Conservation (phyloP, 2,797 vertebrate species). For the Phaenicophaeus curvirostris region DNA sequence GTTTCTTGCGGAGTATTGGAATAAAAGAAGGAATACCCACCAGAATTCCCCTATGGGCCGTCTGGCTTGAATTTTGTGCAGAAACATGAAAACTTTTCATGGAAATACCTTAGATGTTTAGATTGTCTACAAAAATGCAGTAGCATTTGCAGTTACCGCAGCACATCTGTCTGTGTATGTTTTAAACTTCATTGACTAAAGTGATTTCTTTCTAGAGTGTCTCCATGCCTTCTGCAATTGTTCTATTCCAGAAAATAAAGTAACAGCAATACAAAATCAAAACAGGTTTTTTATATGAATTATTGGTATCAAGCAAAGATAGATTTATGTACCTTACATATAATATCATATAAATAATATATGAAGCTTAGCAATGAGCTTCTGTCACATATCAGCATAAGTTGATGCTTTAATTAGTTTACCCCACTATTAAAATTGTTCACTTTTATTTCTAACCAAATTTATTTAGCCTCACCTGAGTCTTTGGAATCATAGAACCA, state of each 20-base stretch:
- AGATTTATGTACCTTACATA: too few relatives aligned
- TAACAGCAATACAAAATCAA: neutral
- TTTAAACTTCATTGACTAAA: neutral
- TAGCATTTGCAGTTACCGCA: neutral
- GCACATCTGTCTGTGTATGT: accelerated
- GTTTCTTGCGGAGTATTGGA: neutral
- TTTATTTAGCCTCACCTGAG: neutral
- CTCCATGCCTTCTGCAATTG: neutral
- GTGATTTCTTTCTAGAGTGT: neutral
- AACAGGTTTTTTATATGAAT: neutral
- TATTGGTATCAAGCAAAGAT: neutral
- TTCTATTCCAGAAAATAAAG: neutral
- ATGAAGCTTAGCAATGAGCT: neutral
- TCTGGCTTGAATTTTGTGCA: neutral
- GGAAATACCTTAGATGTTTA: neutral
- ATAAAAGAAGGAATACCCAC: neutral
- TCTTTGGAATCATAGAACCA: neutral
- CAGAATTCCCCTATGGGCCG: neutral
- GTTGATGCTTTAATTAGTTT: neutral
- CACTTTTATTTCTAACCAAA: neutral
- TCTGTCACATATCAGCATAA: neutral
- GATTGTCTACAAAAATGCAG: neutral
- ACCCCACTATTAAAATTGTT: neutral
- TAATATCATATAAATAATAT: too few relatives aligned
- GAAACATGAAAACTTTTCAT: neutral